These are phyloP conservation scores for Cliona cf. orientalis DNA, from an alignment of 37 sponge, comb jelly and placozoan species.

Conservation along the genomic window DNA sequence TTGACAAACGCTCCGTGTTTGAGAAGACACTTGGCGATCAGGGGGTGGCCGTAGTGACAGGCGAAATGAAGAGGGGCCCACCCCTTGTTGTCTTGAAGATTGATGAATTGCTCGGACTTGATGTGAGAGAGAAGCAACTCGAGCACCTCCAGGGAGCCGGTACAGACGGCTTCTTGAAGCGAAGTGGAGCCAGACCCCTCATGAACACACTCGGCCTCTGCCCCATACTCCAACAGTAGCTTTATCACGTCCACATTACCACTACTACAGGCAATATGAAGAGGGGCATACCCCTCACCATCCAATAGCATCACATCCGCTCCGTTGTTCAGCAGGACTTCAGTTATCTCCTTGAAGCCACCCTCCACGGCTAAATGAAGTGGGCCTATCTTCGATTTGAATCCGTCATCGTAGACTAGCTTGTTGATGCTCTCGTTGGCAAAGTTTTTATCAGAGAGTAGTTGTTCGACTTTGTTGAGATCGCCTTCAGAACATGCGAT, in stretches of 20 bases:
- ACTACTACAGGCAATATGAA: conserved; percentile 75
- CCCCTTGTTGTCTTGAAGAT: conserved; percentile 63
- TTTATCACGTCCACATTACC: conserved; percentile 62
- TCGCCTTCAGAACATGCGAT: conserved; percentile 60
- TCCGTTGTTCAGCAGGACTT: conserved; percentile 63
- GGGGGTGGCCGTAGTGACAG: conserved; percentile 71
- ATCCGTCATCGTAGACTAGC: conserved; percentile 39
- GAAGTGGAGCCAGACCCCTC: conserved; percentile 63
- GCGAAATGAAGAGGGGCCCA: conserved; percentile 88
- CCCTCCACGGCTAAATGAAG: conserved; percentile 79
- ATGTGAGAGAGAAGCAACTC: conserved; percentile 39
- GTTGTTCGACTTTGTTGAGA: conserved; percentile 61
- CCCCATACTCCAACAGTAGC: conserved; percentile 64
- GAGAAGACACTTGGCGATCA: conserved; percentile 54
- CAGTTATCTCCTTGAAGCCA: conserved; percentile 45
- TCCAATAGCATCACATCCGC: conserved; percentile 60
- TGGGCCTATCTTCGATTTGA: conserved; percentile 51
- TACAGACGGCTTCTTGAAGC: conserved; percentile 76
- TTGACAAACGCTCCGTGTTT: conserved; percentile 57
- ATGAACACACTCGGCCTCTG: conserved; percentile 49
- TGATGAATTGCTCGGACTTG: conserved; percentile 35
- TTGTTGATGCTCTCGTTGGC: conserved; percentile 69
- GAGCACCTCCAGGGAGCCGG: conserved; percentile 67
- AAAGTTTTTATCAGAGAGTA: conserved; percentile 68
- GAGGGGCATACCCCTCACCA: conserved; percentile 71